Percentiles rank a stretch among this genome's conserved stretches.
Conservation (phyloP, 2,888 invertebrate genomes). For the Acleris emargana region DNA sequence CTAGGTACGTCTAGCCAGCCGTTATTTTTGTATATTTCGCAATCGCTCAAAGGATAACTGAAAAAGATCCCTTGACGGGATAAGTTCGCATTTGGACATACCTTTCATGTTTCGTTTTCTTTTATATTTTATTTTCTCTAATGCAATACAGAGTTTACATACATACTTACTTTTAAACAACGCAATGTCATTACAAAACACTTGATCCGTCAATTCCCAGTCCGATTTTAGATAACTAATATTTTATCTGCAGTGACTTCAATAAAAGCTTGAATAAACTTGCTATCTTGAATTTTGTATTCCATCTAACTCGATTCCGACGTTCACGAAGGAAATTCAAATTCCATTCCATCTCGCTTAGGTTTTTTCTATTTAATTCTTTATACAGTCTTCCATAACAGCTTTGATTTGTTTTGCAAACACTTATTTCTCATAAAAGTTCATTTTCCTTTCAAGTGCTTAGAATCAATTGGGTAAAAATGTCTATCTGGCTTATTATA, state of each 20-base stretch:
- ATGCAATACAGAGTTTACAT: no score
- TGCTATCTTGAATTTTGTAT: constrained; percentile 29
- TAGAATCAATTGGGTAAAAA: not conserved
- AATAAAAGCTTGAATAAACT: constrained; percentile 21
- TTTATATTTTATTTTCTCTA: no score
- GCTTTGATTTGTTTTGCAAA: constrained; percentile 2
- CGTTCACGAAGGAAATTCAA: constrained; percentile 23
- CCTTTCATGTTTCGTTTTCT: no score
- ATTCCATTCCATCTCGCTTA: constrained; percentile 17
- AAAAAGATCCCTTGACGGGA: no score
- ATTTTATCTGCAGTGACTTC: constrained; percentile 16
- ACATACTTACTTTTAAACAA: no score
- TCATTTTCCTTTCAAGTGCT: not conserved
- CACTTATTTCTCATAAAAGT: not conserved
- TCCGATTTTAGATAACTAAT: constrained; percentile 18
- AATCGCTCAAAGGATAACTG: no score
- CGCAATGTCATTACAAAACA: no score
- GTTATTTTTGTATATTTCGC: no score
- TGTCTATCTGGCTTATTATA: no score
- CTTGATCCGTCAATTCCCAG: not conserved
- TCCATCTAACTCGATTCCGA: constrained; percentile 30
- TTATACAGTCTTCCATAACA: not conserved
- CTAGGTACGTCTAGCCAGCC: no score
- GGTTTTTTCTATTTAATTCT: constrained; percentile 14
- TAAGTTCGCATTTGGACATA: no score